Conservation (phyloP, 2,888 invertebrate genomes). For the Hirtodrosophila duncani region DNA sequence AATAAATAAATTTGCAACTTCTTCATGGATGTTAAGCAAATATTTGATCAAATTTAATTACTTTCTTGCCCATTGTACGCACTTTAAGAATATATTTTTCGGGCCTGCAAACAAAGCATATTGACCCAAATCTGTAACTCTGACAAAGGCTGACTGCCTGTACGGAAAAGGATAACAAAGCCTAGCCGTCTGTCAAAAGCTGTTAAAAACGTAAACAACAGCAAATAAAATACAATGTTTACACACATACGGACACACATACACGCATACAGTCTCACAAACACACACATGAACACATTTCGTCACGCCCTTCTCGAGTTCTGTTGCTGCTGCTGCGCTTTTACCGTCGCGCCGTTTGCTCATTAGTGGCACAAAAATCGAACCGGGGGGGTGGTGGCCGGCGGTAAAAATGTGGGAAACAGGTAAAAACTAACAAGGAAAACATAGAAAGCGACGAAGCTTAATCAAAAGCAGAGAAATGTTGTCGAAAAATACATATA, state of each 20-base stretch:
- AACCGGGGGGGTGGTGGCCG: constrained; percentile 35
- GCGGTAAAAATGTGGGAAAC: constrained; percentile 31
- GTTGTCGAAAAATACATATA: constrained; percentile 38
- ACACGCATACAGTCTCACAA: constrained; percentile 10
- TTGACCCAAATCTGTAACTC: no score
- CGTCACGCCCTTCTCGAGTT: constrained; percentile 66
- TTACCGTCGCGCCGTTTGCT: constrained; percentile 61
- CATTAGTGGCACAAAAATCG: constrained; percentile 69
- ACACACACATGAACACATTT: constrained; percentile 7
- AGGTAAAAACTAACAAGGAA: background rate
- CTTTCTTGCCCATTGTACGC: no score
- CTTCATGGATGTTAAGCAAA: no score
- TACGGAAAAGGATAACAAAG: constrained; percentile 47
- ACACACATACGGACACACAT: constrained; percentile 17
- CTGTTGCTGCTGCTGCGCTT: constrained; percentile 47
- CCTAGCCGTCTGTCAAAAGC: constrained; percentile 55
- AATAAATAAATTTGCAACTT: no score
- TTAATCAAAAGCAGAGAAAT: constrained; percentile 56
- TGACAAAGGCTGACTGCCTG: constrained; percentile 29
- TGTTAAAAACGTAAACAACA: constrained; percentile 71
- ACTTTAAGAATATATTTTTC: no score
- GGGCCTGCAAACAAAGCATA: no score
- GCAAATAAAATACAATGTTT: constrained; percentile 67
- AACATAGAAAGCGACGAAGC: constrained; percentile 30
- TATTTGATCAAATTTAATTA: no score